A percentile compares a stretch with the other conserved stretches of the same genome.
Evolutionary conservation across 2,113 vertebrate species (phyloP).

Genomic region (Plectropomus leopardus): DNA sequence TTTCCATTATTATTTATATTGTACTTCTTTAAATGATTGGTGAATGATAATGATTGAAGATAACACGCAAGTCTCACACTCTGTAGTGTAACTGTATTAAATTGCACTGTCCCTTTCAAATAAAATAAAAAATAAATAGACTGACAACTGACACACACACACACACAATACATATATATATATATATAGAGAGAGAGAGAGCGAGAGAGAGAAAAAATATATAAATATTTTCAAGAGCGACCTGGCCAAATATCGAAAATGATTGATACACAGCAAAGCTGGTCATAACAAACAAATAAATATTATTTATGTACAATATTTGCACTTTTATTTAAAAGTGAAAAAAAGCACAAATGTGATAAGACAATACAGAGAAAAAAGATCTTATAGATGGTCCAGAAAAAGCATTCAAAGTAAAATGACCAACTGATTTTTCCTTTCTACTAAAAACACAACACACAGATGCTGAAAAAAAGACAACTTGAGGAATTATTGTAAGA

Average conservation of each 20-base stretch:
- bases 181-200: no score
- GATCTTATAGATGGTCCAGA: not conserved
- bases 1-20: not conserved
- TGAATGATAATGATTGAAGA: no score
- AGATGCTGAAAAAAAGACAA: not conserved
- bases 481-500: not conserved
- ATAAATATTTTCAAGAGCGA: no score
- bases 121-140: no score
- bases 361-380: constrained; percentile 17
- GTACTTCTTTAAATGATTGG: not conserved
- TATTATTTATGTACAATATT: not conserved
- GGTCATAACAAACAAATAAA: not conserved
- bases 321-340: constrained; percentile 59
- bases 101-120: no score
- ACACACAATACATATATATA: no score
- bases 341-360: constrained; percentile 31
- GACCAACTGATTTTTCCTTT: not conserved
- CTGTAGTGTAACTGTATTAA: no score
- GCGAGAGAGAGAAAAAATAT: no score
- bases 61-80: no score
- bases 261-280: no score
- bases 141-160: no score
- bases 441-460: constrained; percentile 17
- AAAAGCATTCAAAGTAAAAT: constrained; percentile 18
- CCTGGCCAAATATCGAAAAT: no score